Conservation (phyloP, 2,888 invertebrate genomes). For the Mythimna albipuncta region DNA sequence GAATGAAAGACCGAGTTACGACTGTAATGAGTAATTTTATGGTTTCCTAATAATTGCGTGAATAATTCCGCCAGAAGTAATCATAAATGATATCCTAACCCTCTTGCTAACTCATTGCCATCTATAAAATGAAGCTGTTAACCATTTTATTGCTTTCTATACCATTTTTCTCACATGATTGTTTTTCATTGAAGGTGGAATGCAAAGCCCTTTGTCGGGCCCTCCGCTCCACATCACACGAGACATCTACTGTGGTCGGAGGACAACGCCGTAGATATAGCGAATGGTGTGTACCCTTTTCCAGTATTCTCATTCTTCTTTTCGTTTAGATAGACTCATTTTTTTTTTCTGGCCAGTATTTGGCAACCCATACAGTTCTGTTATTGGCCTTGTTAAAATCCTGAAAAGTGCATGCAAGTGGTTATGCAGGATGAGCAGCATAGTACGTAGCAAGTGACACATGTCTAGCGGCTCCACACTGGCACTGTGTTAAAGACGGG, state of each 20-base stretch:
- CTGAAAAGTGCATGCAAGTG: too few species aligned
- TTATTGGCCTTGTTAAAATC: too few species aligned
- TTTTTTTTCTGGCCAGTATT: too few species aligned
- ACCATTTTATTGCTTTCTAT: background rate
- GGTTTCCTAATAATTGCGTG: background rate
- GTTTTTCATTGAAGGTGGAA: slow-evolving; percentile 79
- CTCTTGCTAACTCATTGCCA: background rate
- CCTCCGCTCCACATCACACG: slow-evolving; percentile 75
- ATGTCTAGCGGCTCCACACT: too few species aligned
- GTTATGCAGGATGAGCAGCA: too few species aligned
- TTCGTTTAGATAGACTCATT: too few species aligned
- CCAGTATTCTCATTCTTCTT: background rate
- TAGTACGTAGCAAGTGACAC: too few species aligned
- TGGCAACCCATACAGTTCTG: too few species aligned
- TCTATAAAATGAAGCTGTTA: background rate
- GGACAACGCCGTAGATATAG: slow-evolving; percentile 73
- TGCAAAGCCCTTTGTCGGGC: slow-evolving; percentile 78
- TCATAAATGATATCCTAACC: background rate
- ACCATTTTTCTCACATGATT: slow-evolving; percentile 8
- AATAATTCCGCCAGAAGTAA: too few species aligned
- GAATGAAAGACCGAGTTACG: too few species aligned
- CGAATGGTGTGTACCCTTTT: slow-evolving; percentile 67
- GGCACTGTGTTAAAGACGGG: too few species aligned
- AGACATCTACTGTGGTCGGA: slow-evolving; percentile 87
- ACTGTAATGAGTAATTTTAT: too few species aligned